phyloP scores from a whole-genome alignment of 2,888 invertebrate species.

The Didymodactylos carnosus region DNA sequence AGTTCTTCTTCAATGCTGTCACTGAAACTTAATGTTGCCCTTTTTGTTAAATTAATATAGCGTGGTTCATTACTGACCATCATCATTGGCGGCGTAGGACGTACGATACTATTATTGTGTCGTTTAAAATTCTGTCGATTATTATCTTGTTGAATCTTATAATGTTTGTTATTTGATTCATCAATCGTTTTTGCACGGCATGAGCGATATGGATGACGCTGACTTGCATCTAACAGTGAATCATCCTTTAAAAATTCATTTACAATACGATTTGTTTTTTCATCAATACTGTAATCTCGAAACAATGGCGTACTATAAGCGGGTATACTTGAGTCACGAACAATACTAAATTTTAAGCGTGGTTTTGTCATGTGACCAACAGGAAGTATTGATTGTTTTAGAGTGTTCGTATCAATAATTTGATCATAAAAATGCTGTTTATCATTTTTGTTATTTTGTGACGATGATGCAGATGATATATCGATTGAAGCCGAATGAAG shows the following conservation, averaged over 20 bases:
- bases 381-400: conserved; percentile 32
- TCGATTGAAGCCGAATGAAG: too few relatives aligned
- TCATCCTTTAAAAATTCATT: conserved; percentile 38
- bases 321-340: background rate
- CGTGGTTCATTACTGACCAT: background rate
- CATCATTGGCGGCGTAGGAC: background rate
- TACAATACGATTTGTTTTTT: conserved; percentile 38
- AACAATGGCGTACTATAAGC: conserved; percentile 14
- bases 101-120: background rate
- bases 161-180: too few relatives aligned
- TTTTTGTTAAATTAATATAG: too few relatives aligned
- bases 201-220: background rate
- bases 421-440: conserved; percentile 32
- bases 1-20: too few relatives aligned
- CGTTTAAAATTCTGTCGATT: background rate
- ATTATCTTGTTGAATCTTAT: background rate
- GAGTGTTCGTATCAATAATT: conserved; percentile 26
- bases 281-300: conserved; percentile 39
- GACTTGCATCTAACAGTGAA: conserved; percentile 22
- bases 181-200: background rate
- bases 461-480: conserved; percentile 6
- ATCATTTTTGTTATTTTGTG: background rate
- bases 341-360: conserved; percentile 20
- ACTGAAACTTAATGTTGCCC: too few relatives aligned
- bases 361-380: conserved; percentile 25